Base-by-base conservation (phyloP, 2,888 invertebrate species). In the Drosophila multiciliata region DNA sequence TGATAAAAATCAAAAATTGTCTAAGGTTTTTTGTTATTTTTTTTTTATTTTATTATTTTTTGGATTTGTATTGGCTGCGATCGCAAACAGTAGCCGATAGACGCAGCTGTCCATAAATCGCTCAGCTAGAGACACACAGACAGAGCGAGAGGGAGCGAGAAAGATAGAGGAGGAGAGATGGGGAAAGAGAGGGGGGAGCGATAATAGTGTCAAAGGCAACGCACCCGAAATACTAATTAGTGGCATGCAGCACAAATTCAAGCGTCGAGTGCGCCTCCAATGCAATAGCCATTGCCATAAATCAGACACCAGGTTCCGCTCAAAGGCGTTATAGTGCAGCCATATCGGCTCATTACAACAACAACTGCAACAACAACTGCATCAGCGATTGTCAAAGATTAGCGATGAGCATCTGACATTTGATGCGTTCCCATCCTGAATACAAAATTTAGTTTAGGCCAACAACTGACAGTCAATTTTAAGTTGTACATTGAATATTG, bases 71-170 rank as follows among this genome's bases (percentile, higher is more conserved):
- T 52, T 11, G 42, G 17, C 15, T 29, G 20, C 17, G 48, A 48
- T 59, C 66, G 33, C 67, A 64, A 61, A 66, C 70, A 54, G 73
- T 65, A 81, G 70, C 60, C 83, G 55, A 29, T 42, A 57, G 73
- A 69, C 71, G 63, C 66, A 74, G 73, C 73, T 80, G 80, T 82
- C 84, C 84, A 86, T 85, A 85, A 85, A 85, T 85, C 84, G 84
- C 38, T 80, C 83, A 68, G 38, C 62, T 33, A 40, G 40, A 17
- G 5, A 40, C 48, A 38, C 42, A 55, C 38, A 38, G 60, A 23
- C 45, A 42, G 29, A 45, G 12, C 5, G 32, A 20, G 33, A 36
- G 4, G 26, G n/a, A 11, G 20, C 35, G 17, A 0, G 9, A 2
- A n/a, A 2, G 35, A 12, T 17, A 6, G 9, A 4, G 29, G 62